Evolutionary conservation across 2,113 vertebrate species (phyloP).

Genomic region (Laticauda colubrina): DNA sequence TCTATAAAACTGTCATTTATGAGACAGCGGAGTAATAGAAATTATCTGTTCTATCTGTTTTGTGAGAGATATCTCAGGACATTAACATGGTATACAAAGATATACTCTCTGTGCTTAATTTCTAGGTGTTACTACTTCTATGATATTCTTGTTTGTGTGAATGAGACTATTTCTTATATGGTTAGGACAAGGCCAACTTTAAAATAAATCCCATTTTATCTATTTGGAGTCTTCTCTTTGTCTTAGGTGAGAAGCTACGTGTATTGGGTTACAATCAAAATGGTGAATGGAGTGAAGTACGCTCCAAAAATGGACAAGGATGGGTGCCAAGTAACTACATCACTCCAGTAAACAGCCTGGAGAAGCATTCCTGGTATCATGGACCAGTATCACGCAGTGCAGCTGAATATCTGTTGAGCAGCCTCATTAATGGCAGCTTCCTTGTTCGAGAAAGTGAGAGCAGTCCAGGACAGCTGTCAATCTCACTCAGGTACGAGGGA

Average conservation of each 20-base stretch:
- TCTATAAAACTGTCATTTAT: neutral
- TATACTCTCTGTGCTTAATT: neutral
- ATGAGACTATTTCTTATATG: neutral
- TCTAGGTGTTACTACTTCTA: neutral
- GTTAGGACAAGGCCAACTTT: neutral
- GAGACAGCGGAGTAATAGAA: neutral
- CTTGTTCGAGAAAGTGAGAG: slow-evolving; percentile 97
- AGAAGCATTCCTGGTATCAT: slow-evolving; percentile 99
- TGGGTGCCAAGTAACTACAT: slow-evolving; percentile 99
- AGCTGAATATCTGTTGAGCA: slow-evolving; percentile 94
- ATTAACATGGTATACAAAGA: neutral
- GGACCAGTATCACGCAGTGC: slow-evolving; percentile 96
- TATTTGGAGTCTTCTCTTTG: neutral
- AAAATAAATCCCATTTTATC: slow-evolving; percentile 2
- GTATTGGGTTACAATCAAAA: slow-evolving; percentile 99
- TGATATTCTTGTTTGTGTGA: neutral
- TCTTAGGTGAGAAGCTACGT: slow-evolving; percentile 90
- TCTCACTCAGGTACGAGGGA: slow-evolving; percentile 95
- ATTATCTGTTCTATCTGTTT: neutral
- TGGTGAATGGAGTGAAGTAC: slow-evolving; percentile 97
- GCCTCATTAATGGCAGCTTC: slow-evolving; percentile 97
- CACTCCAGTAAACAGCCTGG: slow-evolving; percentile 97
- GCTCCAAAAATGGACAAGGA: slow-evolving; percentile 96
- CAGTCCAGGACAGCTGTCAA: slow-evolving; percentile 96
- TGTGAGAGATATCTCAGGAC: neutral